Evolutionary conservation across 2,888 invertebrate genomes (phyloP).

Genomic region (Apodemia zela): DNA sequence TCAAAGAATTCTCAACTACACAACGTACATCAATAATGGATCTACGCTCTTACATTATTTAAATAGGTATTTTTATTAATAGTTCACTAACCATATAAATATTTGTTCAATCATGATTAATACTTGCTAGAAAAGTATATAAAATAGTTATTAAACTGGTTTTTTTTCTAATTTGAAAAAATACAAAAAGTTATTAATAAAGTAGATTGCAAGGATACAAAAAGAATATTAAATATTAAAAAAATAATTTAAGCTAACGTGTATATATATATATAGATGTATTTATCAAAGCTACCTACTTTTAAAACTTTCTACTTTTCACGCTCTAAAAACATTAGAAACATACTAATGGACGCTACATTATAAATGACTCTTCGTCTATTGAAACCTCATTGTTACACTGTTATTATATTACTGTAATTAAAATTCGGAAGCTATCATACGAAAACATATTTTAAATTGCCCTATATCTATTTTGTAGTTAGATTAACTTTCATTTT

Average conservation of each 20-base stretch:
- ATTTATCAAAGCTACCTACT: conserved; percentile 63
- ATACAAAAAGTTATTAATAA: too few species aligned
- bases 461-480: conserved; percentile 11
- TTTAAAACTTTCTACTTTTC: conserved; percentile 78
- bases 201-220: too few species aligned
- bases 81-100: neutral
- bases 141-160: too few species aligned
- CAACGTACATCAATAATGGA: conserved; percentile 37
- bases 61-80: conserved; percentile 46
- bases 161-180: too few species aligned
- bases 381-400: conserved; percentile 26
- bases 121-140: too few species aligned
- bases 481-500: conserved; percentile 12
- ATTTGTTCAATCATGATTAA: too few species aligned
- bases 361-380: conserved; percentile 51
- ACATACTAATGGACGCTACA: conserved; percentile 65
- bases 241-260: too few species aligned
- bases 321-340: conserved; percentile 78
- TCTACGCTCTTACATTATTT: conserved; percentile 36
- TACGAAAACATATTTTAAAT: conserved; percentile 10
- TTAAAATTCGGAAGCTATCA: conserved; percentile 6
- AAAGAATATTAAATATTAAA: too few species aligned
- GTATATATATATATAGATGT: conserved; percentile 24
- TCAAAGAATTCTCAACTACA: conserved; percentile 57
- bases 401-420: conserved; percentile 13